Evolutionary conservation across 37 sponge, comb jelly and placozoan species (phyloP).

Genomic region (Chondrosia reniformis): DNA sequence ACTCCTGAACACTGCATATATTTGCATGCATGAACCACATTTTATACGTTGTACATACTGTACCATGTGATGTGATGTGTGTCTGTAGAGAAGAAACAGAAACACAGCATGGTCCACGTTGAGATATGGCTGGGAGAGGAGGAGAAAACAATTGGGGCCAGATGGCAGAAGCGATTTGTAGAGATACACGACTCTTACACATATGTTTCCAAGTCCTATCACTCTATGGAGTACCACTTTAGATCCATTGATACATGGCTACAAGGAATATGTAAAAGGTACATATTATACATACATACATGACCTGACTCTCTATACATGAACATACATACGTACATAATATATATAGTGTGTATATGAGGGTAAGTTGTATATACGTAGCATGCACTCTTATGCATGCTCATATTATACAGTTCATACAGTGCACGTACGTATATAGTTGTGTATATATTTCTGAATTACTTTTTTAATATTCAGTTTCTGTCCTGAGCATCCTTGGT

Average conservation of each 20-base stretch:
- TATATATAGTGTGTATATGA: too few relatives aligned
- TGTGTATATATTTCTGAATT: neutral
- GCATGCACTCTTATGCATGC: too few relatives aligned
- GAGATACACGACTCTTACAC: conserved; percentile 74
- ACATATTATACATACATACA: too few relatives aligned
- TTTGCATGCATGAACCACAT: too few relatives aligned
- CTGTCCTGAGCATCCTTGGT: conserved; percentile 66
- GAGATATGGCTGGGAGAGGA: conserved; percentile 85
- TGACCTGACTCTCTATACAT: neutral
- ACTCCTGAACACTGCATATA: too few relatives aligned
- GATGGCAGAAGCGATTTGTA: conserved; percentile 75
- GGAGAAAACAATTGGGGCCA: conserved; percentile 72
- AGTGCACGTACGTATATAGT: neutral
- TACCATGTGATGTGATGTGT: neutral
- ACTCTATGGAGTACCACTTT: conserved; percentile 78
- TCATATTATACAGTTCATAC: neutral
- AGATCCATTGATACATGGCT: conserved; percentile 86
- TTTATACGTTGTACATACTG: too few relatives aligned
- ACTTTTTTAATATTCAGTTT: conserved; percentile 16
- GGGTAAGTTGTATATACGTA: too few relatives aligned
- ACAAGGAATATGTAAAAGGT: conserved; percentile 67
- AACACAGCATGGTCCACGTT: conserved; percentile 83
- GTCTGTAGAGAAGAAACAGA: conserved; percentile 48
- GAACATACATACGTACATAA: too few relatives aligned
- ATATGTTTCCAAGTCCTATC: conserved; percentile 75